These are phyloP conservation scores for Podarcis raffonei DNA, from an alignment of 2,113 vertebrate species.

Conservation along the genomic window DNA sequence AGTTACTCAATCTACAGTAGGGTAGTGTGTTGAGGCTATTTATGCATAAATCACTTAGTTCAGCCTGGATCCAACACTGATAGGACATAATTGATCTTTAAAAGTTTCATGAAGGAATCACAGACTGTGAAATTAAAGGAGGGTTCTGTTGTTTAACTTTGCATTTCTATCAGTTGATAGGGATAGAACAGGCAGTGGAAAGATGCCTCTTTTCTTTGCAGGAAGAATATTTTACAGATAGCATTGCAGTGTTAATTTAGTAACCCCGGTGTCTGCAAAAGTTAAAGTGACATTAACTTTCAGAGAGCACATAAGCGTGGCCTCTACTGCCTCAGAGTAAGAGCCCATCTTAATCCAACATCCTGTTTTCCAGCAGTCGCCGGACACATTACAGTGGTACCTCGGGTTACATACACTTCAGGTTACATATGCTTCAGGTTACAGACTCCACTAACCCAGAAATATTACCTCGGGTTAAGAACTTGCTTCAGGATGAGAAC, in stretches of 20 bases:
- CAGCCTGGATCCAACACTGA: slow-evolving; percentile 72
- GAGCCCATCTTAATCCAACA: neutral
- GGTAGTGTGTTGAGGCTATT: slow-evolving; percentile 57
- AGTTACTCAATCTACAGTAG: slow-evolving; percentile 59
- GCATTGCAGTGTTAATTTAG: slow-evolving; percentile 51
- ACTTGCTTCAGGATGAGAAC: too few relatives aligned
- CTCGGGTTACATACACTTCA: too few relatives aligned
- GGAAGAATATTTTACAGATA: slow-evolving; percentile 42
- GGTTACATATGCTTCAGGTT: too few relatives aligned
- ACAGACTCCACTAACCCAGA: too few relatives aligned
- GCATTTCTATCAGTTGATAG: slow-evolving; percentile 62
- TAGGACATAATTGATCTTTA: slow-evolving; percentile 76
- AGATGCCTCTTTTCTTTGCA: slow-evolving; percentile 54
- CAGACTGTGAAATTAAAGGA: slow-evolving; percentile 79
- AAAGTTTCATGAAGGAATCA: slow-evolving; percentile 77
- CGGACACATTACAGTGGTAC: neutral
- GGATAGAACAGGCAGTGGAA: slow-evolving; percentile 28
- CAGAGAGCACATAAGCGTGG: neutral
- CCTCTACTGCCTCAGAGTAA: neutral
- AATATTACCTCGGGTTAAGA: too few relatives aligned
- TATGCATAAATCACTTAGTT: slow-evolving; percentile 76
- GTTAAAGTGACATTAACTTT: slow-evolving; percentile 45
- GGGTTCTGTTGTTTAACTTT: slow-evolving; percentile 69
- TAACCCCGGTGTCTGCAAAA: slow-evolving; percentile 39
- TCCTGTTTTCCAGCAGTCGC: neutral